phyloP scores from a whole-genome alignment of 2,888 invertebrate species.

The Onthophagus sagittarius region DNA sequence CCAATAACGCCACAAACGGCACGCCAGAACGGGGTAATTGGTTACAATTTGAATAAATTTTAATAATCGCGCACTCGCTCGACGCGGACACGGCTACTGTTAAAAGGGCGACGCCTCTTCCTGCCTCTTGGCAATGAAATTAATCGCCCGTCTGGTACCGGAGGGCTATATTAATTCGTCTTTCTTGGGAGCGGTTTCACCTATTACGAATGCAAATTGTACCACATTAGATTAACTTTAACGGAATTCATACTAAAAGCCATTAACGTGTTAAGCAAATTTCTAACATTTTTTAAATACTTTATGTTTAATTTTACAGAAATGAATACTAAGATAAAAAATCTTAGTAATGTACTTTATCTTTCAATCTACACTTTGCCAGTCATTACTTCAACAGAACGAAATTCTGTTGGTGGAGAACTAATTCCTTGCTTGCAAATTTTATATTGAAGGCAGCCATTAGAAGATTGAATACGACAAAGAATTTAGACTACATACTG shows the following conservation, averaged over 20 bases:
- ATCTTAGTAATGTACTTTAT: too few relatives aligned
- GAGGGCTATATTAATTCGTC: background rate
- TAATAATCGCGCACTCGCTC: constrained; percentile 19
- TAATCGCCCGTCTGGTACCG: background rate
- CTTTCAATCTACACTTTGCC: too few relatives aligned
- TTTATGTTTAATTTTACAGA: too few relatives aligned
- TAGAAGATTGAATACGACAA: too few relatives aligned
- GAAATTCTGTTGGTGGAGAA: too few relatives aligned
- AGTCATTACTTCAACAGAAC: too few relatives aligned
- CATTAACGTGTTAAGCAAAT: too few relatives aligned
- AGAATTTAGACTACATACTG: too few relatives aligned
- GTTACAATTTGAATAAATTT: constrained; percentile 24
- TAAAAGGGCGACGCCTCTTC: background rate
- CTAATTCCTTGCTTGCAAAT: too few relatives aligned
- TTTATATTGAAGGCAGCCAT: too few relatives aligned
- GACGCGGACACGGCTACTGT: constrained; percentile 7
- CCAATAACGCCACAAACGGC: constrained; percentile 17
- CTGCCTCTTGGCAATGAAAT: background rate
- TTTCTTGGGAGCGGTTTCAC: background rate
- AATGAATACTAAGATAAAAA: too few relatives aligned
- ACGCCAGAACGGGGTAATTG: constrained; percentile 18
- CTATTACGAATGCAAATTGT: background rate
- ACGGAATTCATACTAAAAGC: background rate
- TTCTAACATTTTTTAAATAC: too few relatives aligned
- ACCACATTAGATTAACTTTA: background rate